Conservation (phyloP, 2,888 invertebrate genomes). For the Cartodere bifasciata region DNA sequence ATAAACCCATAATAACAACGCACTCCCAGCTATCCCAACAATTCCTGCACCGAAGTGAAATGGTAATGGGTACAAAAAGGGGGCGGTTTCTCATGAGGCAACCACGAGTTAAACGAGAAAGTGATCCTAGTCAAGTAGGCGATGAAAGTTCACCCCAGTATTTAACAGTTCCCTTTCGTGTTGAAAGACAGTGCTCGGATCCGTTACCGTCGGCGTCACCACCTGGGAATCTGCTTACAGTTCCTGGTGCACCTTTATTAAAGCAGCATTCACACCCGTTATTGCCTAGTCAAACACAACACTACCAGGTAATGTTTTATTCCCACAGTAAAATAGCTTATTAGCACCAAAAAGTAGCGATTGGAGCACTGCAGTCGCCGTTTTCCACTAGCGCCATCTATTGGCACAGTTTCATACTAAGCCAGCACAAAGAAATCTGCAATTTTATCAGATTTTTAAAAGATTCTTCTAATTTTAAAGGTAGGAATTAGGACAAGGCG, state of each 20-base stretch:
- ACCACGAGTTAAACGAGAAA: conserved; percentile 51
- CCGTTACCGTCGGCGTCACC: conserved; percentile 42
- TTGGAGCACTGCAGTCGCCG: too few relatives aligned
- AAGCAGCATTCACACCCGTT: conserved; percentile 58
- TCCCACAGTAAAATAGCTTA: too few relatives aligned
- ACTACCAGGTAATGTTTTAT: too few relatives aligned
- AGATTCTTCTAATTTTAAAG: too few relatives aligned
- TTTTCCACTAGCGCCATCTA: too few relatives aligned
- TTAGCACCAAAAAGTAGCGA: too few relatives aligned
- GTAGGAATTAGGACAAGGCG: too few relatives aligned
- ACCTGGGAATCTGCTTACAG: conserved; percentile 39
- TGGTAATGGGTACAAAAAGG: conserved; percentile 43
- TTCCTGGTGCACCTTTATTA: conserved; percentile 44
- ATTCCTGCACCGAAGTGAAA: conserved; percentile 19
- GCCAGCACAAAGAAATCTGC: too few relatives aligned
- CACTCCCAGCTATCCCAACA: conserved; percentile 24
- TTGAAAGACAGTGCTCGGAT: conserved; percentile 47
- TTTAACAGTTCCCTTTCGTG: conserved; percentile 37
- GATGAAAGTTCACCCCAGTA: conserved; percentile 31
- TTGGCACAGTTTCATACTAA: too few relatives aligned
- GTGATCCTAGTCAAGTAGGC: conserved; percentile 36
- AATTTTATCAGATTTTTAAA: too few relatives aligned
- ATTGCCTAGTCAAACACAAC: conserved; percentile 43
- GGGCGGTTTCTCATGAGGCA: conserved; percentile 54
- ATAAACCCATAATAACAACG: conserved; percentile 18